Evolutionary conservation across 1,140 invertebrate species (phyloP).

Genomic region (Brachionus koreanus): DNA sequence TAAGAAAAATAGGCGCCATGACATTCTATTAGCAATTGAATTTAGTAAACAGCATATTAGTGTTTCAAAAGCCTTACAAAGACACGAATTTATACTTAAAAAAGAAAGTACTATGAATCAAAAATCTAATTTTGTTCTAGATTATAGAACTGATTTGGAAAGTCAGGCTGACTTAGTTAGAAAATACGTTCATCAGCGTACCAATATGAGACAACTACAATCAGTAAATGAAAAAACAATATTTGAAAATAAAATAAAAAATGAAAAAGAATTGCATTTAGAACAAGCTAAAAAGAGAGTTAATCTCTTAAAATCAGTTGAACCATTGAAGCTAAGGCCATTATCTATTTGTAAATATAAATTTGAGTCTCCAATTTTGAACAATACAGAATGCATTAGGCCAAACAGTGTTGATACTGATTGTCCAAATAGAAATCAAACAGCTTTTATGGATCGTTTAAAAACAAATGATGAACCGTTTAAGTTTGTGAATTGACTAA

Average conservation of each 20-base stretch:
- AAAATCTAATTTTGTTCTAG: slow-evolving; percentile 27
- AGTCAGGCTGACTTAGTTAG: not conserved
- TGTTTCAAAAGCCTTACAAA: slow-evolving; percentile 54
- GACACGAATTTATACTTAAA: slow-evolving; percentile 48
- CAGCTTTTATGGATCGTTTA: not conserved
- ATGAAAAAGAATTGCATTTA: not conserved
- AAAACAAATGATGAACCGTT: not conserved
- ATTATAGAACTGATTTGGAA: not conserved
- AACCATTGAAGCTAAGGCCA: not conserved
- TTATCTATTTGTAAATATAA: slow-evolving; percentile 6
- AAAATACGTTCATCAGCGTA: slow-evolving; percentile 19
- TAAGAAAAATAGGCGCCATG: slow-evolving; percentile 48
- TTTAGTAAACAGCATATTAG: slow-evolving; percentile 57
- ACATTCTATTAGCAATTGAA: slow-evolving; percentile 51
- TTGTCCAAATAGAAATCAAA: not conserved
- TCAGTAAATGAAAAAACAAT: not conserved
- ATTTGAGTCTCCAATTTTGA: not conserved
- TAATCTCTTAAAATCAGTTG: not conserved
- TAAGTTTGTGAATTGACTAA: not conserved
- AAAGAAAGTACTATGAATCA: not conserved
- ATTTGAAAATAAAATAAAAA: not conserved
- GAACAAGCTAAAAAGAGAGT: not conserved
- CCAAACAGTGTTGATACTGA: not conserved
- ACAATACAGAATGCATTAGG: not conserved
- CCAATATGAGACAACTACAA: not conserved